A percentile compares a stretch with the other conserved stretches of the same genome.
phyloP scores from a whole-genome alignment of 2,888 invertebrate species.

The Colostygia pectinataria region DNA sequence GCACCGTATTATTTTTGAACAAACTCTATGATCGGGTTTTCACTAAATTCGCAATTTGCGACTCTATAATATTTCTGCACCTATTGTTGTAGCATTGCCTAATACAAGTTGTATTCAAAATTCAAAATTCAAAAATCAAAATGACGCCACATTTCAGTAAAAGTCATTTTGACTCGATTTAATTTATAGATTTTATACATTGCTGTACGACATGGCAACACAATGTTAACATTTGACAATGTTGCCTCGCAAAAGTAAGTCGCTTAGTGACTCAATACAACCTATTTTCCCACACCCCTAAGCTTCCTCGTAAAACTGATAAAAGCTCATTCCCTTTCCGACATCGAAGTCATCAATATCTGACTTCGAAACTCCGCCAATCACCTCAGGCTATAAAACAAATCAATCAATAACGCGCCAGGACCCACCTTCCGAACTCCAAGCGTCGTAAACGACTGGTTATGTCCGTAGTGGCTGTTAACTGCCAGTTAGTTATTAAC shows the following conservation, averaged over 20 bases:
- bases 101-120: too few relatives aligned
- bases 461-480: conserved; percentile 52
- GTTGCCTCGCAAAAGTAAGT: neutral
- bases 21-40: too few relatives aligned
- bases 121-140: too few relatives aligned
- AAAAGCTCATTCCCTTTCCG: neutral
- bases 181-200: too few relatives aligned
- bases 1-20: neutral
- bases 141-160: too few relatives aligned
- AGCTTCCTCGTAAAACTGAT: neutral
- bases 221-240: too few relatives aligned
- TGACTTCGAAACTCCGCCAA: conserved; percentile 6
- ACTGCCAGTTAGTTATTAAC: conserved; percentile 23
- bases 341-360: conserved; percentile 19
- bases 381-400: conserved; percentile 45
- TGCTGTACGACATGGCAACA: too few relatives aligned
- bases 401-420: conserved; percentile 50
- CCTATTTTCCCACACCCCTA: neutral
- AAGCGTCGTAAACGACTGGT: conserved; percentile 62
- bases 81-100: too few relatives aligned
- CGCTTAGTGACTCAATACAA: neutral
- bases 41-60: too few relatives aligned
- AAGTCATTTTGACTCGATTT: too few relatives aligned
- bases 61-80: too few relatives aligned
- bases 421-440: conserved; percentile 43